A percentile compares a stretch with the other conserved stretches of the same genome.
Evolutionary conservation across 1,140 invertebrate genomes (phyloP).

Genomic region (Stegodyphus dumicola): DNA sequence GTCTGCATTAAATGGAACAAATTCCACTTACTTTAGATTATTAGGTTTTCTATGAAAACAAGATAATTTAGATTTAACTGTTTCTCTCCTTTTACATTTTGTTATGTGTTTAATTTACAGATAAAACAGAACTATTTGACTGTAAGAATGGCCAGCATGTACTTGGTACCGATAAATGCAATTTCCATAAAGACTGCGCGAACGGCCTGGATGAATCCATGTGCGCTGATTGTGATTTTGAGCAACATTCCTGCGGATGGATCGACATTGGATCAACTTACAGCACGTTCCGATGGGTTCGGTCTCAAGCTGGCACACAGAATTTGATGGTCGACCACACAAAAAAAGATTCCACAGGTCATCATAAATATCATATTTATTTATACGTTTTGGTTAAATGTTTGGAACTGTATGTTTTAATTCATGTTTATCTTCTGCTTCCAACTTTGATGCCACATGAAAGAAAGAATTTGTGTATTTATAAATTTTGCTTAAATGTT

Average conservation of each 20-base stretch:
- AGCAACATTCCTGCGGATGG: conserved; percentile 36
- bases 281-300: conserved; percentile 11
- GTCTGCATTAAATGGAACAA: too few relatives aligned
- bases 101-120: background rate
- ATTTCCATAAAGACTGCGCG: conserved; percentile 47
- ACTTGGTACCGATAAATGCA: conserved; percentile 3
- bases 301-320: background rate
- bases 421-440: too few relatives aligned
- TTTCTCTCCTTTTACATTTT: too few relatives aligned
- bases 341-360: conserved; percentile 40
- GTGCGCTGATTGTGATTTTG: conserved; percentile 53
- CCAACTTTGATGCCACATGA: too few relatives aligned
- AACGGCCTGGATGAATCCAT: conserved; percentile 45
- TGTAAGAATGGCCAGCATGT: conserved; percentile 38
- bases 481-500: too few relatives aligned
- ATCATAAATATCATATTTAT: background rate
- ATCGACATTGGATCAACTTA: background rate
- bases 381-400: too few relatives aligned
- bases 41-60: too few relatives aligned
- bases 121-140: conserved; percentile 31
- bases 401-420: too few relatives aligned
- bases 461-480: too few relatives aligned
- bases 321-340: conserved; percentile 39
- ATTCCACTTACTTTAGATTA: too few relatives aligned
- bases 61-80: too few relatives aligned